These are phyloP conservation scores for Psophia crepitans DNA, from an alignment of 2,113 vertebrate species.

Conservation along the genomic window DNA sequence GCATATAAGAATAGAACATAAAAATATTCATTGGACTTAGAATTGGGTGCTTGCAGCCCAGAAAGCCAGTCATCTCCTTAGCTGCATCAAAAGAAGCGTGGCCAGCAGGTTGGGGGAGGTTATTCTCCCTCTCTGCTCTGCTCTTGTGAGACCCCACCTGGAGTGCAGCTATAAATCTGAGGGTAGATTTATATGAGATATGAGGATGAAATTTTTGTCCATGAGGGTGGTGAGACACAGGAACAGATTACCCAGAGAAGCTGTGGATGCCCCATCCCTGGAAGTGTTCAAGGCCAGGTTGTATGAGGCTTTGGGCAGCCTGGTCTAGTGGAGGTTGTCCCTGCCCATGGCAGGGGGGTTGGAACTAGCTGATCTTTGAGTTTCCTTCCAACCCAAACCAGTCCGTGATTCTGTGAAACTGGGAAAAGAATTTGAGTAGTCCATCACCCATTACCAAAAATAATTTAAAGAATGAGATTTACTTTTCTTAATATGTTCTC, in stretches of 20 bases:
- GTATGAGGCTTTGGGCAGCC: neutral
- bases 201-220: rapidly evolving
- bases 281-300: neutral
- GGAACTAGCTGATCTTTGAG: neutral
- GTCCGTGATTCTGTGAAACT: neutral
- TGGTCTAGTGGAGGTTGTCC: neutral
- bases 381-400: neutral
- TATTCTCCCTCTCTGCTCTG: no score
- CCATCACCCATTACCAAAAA: neutral
- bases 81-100: neutral
- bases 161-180: no score
- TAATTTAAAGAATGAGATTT: neutral
- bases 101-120: no score
- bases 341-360: neutral
- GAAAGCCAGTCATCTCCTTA: rapidly evolving
- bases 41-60: neutral
- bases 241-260: neutral
- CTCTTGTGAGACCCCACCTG: no score
- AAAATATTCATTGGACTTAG: neutral
- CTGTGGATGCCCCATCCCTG: neutral
- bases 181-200: neutral
- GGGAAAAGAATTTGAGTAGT: neutral
- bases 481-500: neutral
- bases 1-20: neutral
- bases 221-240: no score